phyloP scores from a whole-genome alignment of 1,140 invertebrate species.

The Brachionus paranguensis region DNA sequence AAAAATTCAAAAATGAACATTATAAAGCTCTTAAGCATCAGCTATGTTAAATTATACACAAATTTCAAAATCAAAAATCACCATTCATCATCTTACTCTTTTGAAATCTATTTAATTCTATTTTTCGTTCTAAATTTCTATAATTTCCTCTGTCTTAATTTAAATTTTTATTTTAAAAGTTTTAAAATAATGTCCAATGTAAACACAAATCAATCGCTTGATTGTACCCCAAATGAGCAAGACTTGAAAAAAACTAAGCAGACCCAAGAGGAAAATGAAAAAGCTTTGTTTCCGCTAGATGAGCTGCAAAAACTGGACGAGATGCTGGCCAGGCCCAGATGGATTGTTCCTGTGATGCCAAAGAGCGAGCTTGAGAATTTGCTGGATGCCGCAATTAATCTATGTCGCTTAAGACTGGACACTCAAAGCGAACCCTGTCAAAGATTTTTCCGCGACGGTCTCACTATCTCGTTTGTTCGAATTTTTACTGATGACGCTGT shows the following conservation, averaged over 20 bases:
- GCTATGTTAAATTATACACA: constrained; percentile 8
- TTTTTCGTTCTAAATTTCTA: constrained; percentile 1
- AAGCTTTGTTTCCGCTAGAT: not conserved
- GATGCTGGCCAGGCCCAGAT: constrained; percentile 78
- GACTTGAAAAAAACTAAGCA: not conserved
- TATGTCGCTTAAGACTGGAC: constrained; percentile 76
- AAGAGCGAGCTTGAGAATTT: constrained; percentile 89
- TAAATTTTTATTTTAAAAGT: not conserved
- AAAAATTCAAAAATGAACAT: constrained; percentile 4
- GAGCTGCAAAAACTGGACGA: constrained; percentile 57
- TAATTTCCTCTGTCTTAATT: not conserved
- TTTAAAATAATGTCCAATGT: constrained; percentile 20
- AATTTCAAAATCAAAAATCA: constrained; percentile 36
- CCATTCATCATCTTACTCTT: constrained; percentile 16
- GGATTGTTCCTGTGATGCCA: constrained; percentile 92
- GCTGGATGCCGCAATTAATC: constrained; percentile 77
- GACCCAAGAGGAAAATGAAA: not conserved
- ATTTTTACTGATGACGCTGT: constrained; percentile 97
- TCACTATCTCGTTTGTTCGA: constrained; percentile 90
- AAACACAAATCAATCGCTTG: not conserved
- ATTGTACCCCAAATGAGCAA: not conserved
- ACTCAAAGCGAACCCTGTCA: constrained; percentile 81
- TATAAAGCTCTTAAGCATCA: constrained; percentile 22
- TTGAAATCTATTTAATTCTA: not conserved
- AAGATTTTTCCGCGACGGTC: constrained; percentile 85